phyloP scores from a whole-genome alignment of 2,113 vertebrate species.

The Centropus unirufus region DNA sequence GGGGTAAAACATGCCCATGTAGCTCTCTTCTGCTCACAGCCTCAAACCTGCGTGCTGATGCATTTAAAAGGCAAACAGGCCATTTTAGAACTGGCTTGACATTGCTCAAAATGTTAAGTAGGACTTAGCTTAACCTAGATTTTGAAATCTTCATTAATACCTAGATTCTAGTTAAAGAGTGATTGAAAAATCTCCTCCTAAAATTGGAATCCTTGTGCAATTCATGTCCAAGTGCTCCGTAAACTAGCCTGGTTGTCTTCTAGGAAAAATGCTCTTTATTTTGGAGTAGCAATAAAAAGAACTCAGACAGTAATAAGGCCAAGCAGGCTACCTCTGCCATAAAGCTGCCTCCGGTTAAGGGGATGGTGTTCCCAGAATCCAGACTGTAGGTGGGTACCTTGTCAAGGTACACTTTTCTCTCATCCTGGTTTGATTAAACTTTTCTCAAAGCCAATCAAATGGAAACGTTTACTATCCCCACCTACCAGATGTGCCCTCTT shows the following conservation, averaged over 20 bases:
- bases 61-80: background rate
- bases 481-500: background rate
- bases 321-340: constrained; percentile 69
- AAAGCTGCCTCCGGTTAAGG: constrained; percentile 67
- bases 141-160: background rate
- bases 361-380: constrained; percentile 71
- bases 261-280: constrained; percentile 82
- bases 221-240: constrained; percentile 11
- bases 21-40: background rate
- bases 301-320: constrained; percentile 73
- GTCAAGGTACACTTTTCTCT: constrained; percentile 28
- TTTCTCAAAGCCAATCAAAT: constrained; percentile 27
- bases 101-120: background rate
- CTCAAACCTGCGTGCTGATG: background rate
- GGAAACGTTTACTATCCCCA: background rate
- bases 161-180: background rate
- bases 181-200: background rate
- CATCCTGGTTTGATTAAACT: background rate
- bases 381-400: constrained; percentile 80
- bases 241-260: constrained; percentile 82
- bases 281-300: constrained; percentile 82
- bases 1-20: background rate
- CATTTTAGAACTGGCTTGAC: constrained; percentile 56
- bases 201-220: background rate
- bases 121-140: background rate